Base-by-base conservation (phyloP, 2,113 vertebrate genomes). In the Misgurnus anguillicaudatus region DNA sequence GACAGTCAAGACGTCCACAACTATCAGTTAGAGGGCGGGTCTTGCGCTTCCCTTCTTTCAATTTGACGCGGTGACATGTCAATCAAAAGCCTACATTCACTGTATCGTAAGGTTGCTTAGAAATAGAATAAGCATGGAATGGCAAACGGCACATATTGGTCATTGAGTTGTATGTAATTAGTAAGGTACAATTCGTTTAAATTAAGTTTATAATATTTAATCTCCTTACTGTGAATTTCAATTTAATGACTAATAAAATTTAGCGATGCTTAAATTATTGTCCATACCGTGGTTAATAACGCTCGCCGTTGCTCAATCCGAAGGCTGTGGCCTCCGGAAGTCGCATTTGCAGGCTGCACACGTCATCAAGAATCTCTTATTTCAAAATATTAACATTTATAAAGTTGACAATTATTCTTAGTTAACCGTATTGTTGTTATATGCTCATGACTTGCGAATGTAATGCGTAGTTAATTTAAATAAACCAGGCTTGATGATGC, bases 1-100 rank as follows among this genome's bases (percentile, higher is more conserved):
- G 68, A 39, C 31, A 57, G 9, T 21, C 55, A 8, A 55, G 16
- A 31, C 17, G 66, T 68, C 65, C n/a, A 24, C 47, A 67, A 24
- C 42, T 4, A 67, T 76, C 61, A 38, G 58, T 31, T 39, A 9
- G 3, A 41, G 58, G 72, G 8, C 39, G 53, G 75, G 66, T 48
- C 36, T 74, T 71, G 45, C 4, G 58, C 51, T 81, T 66, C 17
- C 21, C 14, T 8, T 7, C 60, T 58, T 16, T 31, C 77, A 9
- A 90, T 89, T 90, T 80, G 88, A 9, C 17, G 0, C 41, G 11
- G 5, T 11, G 2, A 8, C 4, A 10, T 81, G 87, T 87, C 87
- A 82, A 3, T 88, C 84, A 83, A 53, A 24, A 1, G 5, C 24
- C 41, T 72, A 39, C 65, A 17, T 21, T 60, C 16, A 21, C 42